Base-by-base conservation (phyloP, 2,888 invertebrate genomes). In the Automeris io region DNA sequence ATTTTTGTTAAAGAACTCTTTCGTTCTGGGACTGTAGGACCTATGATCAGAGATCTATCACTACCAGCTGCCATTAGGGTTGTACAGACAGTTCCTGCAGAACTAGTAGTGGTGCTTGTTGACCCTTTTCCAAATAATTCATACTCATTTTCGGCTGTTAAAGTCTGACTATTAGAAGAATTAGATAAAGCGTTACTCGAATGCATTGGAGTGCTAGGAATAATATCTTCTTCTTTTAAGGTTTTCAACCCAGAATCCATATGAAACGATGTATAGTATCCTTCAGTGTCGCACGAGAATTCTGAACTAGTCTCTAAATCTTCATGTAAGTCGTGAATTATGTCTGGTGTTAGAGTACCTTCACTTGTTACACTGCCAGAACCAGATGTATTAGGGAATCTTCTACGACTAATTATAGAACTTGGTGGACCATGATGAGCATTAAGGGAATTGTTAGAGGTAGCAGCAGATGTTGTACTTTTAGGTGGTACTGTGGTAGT, bases 211-310 rank as follows among this genome's bases (percentile, higher is more conserved):
- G 92, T 92, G 46, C 91, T 89, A 0, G 92, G 92, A 26, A 79
- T 76, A 32, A 81, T 58, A 47, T 87, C 78, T 46, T 91, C 89
- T 74, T 95, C 95, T 63, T 94, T 92, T 8, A 95, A 79, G 0
- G 95, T 94, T 64, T 94, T 94, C 45, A 98, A 76, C 0, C 98
- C 98, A 39, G 96, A 96, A 75, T 98, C 98, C 89, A 96, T 93
- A 75, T 98, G 97, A 87, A 98, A 98, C 12, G 97, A 97, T 1
- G 98, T 98, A 72, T 97, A 98, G 74, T 98, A 98, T 5, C 98
- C 98, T 79, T 98, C 98, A 1, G 97, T 97, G 67, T 98, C 98
- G 66, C 97, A 95, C 2, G 97, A 97, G 73, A 96, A 97, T 41
- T 96, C 94, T 0, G 96, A 96, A 54, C 94, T 94, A 1, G 94